phyloP scores from a whole-genome alignment of 2,888 invertebrate species.

The Hecatera dysodea region DNA sequence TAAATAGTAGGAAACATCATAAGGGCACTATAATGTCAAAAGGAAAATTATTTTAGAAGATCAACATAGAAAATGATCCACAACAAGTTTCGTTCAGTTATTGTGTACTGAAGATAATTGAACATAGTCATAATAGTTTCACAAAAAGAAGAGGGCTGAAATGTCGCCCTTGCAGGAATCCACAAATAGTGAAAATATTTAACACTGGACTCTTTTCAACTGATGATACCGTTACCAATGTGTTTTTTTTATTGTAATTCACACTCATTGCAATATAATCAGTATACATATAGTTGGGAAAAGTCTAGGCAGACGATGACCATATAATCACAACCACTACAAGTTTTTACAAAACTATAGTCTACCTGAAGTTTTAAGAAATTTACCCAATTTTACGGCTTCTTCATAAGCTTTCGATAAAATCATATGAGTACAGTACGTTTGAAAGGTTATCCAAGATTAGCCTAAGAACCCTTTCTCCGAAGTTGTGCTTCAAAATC shows the following conservation, averaged over 20 bases:
- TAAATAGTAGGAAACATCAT: constrained; percentile 30
- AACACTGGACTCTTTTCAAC: background rate
- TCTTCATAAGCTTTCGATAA: background rate
- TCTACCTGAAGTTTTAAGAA: too few relatives aligned
- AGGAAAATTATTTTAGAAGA: constrained; percentile 6
- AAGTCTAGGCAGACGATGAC: too few relatives aligned
- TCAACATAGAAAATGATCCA: background rate
- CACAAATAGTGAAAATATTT: background rate
- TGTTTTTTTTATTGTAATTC: too few relatives aligned
- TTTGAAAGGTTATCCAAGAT: background rate
- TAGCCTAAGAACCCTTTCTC: constrained; percentile 3
- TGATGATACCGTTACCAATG: background rate
- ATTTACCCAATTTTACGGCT: background rate
- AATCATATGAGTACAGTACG: background rate
- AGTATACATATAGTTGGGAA: too few relatives aligned
- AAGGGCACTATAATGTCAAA: background rate
- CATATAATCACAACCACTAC: background rate
- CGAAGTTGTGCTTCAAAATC: constrained; percentile 61
- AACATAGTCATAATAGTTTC: too few relatives aligned
- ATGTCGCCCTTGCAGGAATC: background rate
- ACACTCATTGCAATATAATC: too few relatives aligned
- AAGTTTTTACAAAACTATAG: background rate
- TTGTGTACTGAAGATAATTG: too few relatives aligned
- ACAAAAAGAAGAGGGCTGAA: background rate
- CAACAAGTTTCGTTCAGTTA: background rate